These are phyloP conservation scores for Paramacrobiotus metropolitanus DNA, from an alignment of 1,140 invertebrate genomes.

Conservation along the genomic window DNA sequence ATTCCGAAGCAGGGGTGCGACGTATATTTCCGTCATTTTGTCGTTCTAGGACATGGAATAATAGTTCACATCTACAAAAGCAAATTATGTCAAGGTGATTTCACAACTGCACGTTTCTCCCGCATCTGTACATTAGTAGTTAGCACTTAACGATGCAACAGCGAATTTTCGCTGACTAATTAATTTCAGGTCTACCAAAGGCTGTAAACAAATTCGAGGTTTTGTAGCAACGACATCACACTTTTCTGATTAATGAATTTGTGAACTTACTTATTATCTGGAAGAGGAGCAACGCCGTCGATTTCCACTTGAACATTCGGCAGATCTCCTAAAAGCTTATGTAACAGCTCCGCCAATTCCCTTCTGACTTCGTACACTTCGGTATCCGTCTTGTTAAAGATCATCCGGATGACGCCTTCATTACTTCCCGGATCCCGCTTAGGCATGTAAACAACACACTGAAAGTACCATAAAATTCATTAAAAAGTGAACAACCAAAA, in stretches of 20 bases:
- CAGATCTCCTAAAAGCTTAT: neutral
- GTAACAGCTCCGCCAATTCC: neutral
- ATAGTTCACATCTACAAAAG: neutral
- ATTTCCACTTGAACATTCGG: conserved; percentile 3
- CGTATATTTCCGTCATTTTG: neutral
- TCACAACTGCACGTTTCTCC: neutral
- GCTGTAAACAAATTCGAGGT: too few species aligned
- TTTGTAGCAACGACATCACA: too few species aligned
- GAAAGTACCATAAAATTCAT: neutral
- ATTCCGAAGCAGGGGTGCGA: neutral
- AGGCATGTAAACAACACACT: conserved; percentile 4
- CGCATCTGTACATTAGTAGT: too few species aligned
- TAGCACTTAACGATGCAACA: too few species aligned
- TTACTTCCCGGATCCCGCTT: neutral
- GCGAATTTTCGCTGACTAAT: too few species aligned
- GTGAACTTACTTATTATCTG: neutral
- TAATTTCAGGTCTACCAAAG: too few species aligned
- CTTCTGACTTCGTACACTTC: neutral
- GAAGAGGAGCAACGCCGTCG: neutral
- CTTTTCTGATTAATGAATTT: too few species aligned
- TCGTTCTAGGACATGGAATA: neutral
- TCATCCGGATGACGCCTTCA: neutral
- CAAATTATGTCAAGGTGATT: neutral
- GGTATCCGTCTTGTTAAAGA: neutral
- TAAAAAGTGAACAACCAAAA: neutral